These are phyloP conservation scores for Aphidius colemani DNA, from an alignment of 2,888 invertebrate genomes.

Conservation along the genomic window DNA sequence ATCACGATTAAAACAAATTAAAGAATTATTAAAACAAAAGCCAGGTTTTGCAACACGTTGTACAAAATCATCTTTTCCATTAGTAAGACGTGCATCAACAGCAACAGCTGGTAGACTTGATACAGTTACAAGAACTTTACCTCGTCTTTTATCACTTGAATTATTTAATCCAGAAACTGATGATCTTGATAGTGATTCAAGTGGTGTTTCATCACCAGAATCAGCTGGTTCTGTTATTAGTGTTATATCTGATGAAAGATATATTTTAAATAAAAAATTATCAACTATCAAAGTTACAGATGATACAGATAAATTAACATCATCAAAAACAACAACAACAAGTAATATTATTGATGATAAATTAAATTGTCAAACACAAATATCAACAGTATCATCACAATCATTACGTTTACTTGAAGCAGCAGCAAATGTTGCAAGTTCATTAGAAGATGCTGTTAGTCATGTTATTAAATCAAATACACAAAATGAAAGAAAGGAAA, in stretches of 20 bases:
- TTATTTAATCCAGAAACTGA: constrained; percentile 90
- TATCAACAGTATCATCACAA: constrained; percentile 44
- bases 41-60: constrained; percentile 68
- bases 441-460: constrained; percentile 61
- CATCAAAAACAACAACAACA: not conserved
- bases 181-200: constrained; percentile 88
- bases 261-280: constrained; percentile 42
- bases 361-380: not conserved
- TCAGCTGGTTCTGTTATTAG: constrained; percentile 86
- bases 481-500: not conserved
- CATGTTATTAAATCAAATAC: constrained; percentile 18
- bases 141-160: constrained; percentile 79
- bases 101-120: constrained; percentile 46
- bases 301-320: not conserved
- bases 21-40: constrained; percentile 72
- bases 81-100: constrained; percentile 72
- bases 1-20: constrained; percentile 72
- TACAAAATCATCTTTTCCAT: constrained; percentile 67
- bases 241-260: constrained; percentile 70
- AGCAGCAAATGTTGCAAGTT: constrained; percentile 69
- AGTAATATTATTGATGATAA: constrained; percentile 2
- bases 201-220: constrained; percentile 85
- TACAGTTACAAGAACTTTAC: constrained; percentile 68
- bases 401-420: constrained; percentile 68
- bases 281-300: not conserved